Conservation (phyloP, 2,797 vertebrate species). For the Danio jaintianensis region DNA sequence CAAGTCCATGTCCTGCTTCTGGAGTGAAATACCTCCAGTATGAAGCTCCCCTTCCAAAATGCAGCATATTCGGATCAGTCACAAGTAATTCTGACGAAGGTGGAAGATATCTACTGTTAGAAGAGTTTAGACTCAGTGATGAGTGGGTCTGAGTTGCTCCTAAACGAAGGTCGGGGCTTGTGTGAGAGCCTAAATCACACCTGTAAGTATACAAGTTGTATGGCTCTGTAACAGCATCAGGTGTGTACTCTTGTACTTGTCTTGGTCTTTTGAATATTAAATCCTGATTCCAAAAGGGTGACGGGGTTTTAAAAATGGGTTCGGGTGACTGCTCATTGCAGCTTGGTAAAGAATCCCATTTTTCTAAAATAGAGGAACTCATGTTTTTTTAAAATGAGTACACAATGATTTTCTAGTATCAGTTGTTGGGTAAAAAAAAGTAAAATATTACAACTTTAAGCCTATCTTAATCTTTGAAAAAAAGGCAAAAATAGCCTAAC, state of each 20-base stretch:
- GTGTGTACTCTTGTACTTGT: slow-evolving; percentile 19
- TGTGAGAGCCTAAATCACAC: slow-evolving; percentile 37
- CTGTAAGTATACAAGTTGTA: slow-evolving; percentile 52
- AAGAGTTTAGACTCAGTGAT: slow-evolving; percentile 59
- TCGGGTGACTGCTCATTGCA: slow-evolving; percentile 63
- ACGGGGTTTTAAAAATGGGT: slow-evolving; percentile 75
- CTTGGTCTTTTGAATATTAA: slow-evolving; percentile 56
- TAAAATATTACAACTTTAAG: no score
- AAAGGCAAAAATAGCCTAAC: no score
- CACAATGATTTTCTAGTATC: neutral
- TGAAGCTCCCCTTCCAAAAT: slow-evolving; percentile 26
- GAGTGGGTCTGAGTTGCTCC: slow-evolving; percentile 56
- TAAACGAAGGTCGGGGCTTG: slow-evolving; percentile 63
- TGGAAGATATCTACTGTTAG: slow-evolving; percentile 8
- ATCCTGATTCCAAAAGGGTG: slow-evolving; percentile 71
- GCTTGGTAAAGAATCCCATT: slow-evolving; percentile 71
- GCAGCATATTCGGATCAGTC: slow-evolving; percentile 1
- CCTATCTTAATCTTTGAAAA: no score
- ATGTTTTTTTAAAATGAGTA: slow-evolving; percentile 64
- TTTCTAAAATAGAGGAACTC: slow-evolving; percentile 67
- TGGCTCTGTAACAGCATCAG: slow-evolving; percentile 57
- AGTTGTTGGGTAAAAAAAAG: no score
- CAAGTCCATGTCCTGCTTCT: slow-evolving; percentile 34
- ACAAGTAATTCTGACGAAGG: slow-evolving; percentile 8
- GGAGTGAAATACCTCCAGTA: slow-evolving; percentile 41